phyloP scores from a whole-genome alignment of 2,888 invertebrate species.

The Morpho deidamia region DNA sequence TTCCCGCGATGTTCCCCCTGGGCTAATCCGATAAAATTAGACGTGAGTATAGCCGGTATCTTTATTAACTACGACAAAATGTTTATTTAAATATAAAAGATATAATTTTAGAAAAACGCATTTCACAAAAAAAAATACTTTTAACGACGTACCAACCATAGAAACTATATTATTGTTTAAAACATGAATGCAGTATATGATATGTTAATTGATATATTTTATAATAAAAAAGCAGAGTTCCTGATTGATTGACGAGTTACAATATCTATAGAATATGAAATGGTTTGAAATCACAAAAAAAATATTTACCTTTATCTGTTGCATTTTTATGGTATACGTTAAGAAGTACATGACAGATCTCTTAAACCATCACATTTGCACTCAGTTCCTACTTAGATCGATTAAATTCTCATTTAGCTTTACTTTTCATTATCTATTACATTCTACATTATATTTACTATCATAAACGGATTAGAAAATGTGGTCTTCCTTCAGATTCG shows the following conservation, averaged over 20 bases:
- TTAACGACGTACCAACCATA: conserved; percentile 15
- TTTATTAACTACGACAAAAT: conserved; percentile 24
- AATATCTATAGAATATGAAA: conserved; percentile 28
- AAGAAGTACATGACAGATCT: conserved; percentile 58
- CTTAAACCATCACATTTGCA: conserved; percentile 60
- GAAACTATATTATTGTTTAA: conserved; percentile 12
- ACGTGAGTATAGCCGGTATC: no score
- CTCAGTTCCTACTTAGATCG: conserved; percentile 76
- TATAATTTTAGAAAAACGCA: conserved; percentile 17
- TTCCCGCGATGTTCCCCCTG: no score
- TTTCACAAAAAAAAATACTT: conserved; percentile 12
- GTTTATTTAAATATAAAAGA: conserved; percentile 24
- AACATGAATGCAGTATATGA: conserved; percentile 16
- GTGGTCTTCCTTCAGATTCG: conserved; percentile 50
- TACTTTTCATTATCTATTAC: conserved; percentile 42
- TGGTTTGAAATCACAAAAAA: conserved; percentile 16
- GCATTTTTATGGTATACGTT: conserved; percentile 63
- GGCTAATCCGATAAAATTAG: no score
- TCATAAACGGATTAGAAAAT: conserved; percentile 45
- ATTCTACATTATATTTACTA: conserved; percentile 31
- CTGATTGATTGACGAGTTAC: conserved; percentile 33
- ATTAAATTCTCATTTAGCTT: conserved; percentile 59
- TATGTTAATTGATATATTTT: conserved; percentile 18
- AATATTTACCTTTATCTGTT: conserved; percentile 43
- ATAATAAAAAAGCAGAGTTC: conserved; percentile 34